Evolutionary conservation across 2,113 vertebrate genomes (phyloP).

Genomic region (Bungarus multicinctus): DNA sequence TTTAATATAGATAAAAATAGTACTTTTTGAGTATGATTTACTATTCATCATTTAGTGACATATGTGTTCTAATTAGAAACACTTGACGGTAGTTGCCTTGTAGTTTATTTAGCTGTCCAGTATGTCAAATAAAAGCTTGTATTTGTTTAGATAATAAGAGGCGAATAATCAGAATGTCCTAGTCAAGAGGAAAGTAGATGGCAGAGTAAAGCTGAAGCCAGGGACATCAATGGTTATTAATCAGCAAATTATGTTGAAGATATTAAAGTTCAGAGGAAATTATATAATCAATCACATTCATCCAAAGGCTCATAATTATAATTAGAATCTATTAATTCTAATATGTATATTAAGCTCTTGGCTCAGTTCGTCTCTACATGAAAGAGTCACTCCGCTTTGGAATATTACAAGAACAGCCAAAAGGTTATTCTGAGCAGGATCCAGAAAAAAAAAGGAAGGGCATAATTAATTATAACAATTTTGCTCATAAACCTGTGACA

Average conservation of each 20-base stretch:
- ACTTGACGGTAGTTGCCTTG: background rate
- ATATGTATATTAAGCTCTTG: background rate
- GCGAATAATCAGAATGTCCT: background rate
- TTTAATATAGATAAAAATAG: background rate
- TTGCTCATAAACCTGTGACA: background rate
- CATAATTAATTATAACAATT: background rate
- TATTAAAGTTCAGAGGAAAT: background rate
- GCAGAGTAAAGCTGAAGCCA: background rate
- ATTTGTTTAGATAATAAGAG: background rate
- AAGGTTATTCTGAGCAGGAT: background rate
- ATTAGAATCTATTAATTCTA: background rate
- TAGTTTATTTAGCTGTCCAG: background rate
- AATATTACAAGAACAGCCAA: background rate
- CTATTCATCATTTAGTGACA: background rate
- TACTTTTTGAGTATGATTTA: background rate
- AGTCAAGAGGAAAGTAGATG: background rate
- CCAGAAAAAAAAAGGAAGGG: background rate
- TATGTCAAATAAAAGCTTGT: background rate
- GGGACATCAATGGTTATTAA: background rate
- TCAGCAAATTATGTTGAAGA: background rate
- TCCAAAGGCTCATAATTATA: background rate
- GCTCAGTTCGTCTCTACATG: background rate
- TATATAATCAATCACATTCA: background rate
- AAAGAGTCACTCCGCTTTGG: background rate
- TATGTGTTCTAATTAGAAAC: background rate